phyloP scores from a whole-genome alignment of 1,140 invertebrate species.

The Phymastichus coffea region DNA sequence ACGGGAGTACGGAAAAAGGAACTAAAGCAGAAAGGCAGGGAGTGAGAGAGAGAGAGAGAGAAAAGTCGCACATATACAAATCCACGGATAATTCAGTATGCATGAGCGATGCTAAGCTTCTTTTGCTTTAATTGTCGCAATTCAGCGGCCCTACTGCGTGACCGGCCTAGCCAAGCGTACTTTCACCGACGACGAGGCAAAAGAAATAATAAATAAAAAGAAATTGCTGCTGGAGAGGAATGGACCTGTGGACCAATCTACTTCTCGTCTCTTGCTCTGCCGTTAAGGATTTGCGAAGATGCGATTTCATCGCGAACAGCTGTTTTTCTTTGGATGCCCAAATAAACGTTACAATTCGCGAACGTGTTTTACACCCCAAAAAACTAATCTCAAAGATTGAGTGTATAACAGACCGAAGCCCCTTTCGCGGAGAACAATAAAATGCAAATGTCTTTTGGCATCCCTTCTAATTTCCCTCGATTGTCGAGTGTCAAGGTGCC shows the following conservation, averaged over 20 bases:
- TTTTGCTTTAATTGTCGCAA: slow-evolving; percentile 35
- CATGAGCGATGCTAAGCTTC: slow-evolving; percentile 15
- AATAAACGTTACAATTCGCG: no score
- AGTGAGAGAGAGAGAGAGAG: not conserved
- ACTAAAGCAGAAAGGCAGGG: not conserved
- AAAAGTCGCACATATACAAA: slow-evolving; percentile 8
- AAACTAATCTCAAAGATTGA: no score
- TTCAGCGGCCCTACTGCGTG: slow-evolving; percentile 31
- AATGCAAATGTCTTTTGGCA: slow-evolving; percentile 9
- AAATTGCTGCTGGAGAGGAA: no score
- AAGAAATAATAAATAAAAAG: not conserved
- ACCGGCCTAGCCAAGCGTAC: slow-evolving; percentile 29
- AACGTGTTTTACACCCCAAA: no score
- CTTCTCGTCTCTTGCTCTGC: no score
- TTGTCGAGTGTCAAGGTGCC: slow-evolving; percentile 16
- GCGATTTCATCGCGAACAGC: no score
- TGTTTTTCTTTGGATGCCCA: no score
- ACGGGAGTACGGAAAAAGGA: no score
- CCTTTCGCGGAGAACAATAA: no score
- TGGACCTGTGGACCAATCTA: no score
- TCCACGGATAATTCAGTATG: slow-evolving; percentile 22
- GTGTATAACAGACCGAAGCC: no score
- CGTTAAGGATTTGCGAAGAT: no score
- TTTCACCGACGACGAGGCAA: not conserved
- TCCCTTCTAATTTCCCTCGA: slow-evolving; percentile 17